Percentiles rank a stretch among this genome's conserved stretches.
Conservation (phyloP, 2,113 vertebrate species). For the Peromyscus leucopus region DNA sequence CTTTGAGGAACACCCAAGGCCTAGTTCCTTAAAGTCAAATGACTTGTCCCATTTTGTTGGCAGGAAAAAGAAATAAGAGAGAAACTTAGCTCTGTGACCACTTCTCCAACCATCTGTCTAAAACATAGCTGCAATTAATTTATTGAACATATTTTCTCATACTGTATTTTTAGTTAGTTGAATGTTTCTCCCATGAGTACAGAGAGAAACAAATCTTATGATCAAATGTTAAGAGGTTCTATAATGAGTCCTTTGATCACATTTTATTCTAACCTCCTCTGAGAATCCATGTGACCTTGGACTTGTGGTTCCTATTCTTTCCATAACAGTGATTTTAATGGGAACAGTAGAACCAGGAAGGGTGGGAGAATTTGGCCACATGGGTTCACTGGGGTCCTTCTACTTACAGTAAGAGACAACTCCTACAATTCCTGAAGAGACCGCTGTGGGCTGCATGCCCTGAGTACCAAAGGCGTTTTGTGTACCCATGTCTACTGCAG, state of each 20-base stretch:
- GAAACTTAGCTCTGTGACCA: conserved; percentile 18
- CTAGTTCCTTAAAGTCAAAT: conserved; percentile 19
- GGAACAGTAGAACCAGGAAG: conserved; percentile 12
- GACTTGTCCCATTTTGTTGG: conserved; percentile 10
- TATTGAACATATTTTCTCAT: neutral
- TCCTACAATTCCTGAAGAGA: neutral
- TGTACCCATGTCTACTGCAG: neutral
- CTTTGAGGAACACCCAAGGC: conserved; percentile 15
- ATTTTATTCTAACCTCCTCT: conserved; percentile 33
- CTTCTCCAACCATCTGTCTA: conserved; percentile 43
- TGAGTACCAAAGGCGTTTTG: neutral
- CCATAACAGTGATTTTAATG: neutral
- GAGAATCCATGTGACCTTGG: neutral
- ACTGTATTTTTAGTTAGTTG: conserved; percentile 30
- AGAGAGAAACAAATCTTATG: neutral
- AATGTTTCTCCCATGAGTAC: conserved; percentile 37
- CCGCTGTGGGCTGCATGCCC: neutral
- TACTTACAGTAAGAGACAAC: neutral
- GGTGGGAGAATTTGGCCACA: neutral
- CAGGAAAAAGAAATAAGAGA: neutral
- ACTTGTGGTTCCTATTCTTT: conserved; percentile 22
- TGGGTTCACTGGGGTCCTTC: neutral
- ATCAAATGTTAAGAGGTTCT: neutral
- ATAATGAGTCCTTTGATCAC: neutral
- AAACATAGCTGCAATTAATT: conserved; percentile 56